Conservation (phyloP, 2,797 vertebrate species). For the Atherinosoma microstoma region DNA sequence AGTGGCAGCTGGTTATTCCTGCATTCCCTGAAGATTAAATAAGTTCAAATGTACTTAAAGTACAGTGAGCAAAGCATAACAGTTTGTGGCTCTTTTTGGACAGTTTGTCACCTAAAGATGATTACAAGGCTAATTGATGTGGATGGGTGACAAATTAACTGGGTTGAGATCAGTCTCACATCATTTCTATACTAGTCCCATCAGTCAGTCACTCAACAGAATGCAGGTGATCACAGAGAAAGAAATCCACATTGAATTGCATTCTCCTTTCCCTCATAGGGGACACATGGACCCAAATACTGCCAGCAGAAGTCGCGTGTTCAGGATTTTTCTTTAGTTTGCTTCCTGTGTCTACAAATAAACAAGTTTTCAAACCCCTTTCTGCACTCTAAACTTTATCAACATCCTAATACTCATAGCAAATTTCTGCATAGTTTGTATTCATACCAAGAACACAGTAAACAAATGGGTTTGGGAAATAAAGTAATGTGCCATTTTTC, state of each 20-base stretch:
- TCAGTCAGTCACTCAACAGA: background rate
- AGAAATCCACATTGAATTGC: background rate
- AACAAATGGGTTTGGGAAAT: conserved; percentile 1
- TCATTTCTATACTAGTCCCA: background rate
- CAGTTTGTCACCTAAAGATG: background rate
- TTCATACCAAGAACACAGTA: conserved; percentile 11
- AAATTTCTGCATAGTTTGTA: conserved; percentile 7
- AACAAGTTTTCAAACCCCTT: background rate
- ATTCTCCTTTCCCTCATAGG: background rate
- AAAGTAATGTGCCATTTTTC: conserved; percentile 16
- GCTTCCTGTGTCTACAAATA: background rate
- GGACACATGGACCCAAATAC: background rate
- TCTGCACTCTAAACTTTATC: background rate
- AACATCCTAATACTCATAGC: conserved; percentile 8
- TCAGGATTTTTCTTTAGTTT: background rate
- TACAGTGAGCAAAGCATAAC: background rate
- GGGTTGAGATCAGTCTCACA: background rate
- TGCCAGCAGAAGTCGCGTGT: background rate
- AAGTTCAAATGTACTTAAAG: background rate
- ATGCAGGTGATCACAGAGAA: background rate
- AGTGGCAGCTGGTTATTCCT: conserved; percentile 7
- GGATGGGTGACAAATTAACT: background rate
- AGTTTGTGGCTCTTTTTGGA: background rate
- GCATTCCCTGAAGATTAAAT: background rate
- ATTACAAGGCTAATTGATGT: too few relatives aligned